A percentile compares a stretch with the other conserved stretches of the same genome.
These are phyloP conservation scores for Ramphastos sulfuratus DNA, from an alignment of 2,113 vertebrate genomes.

Conservation along the genomic window DNA sequence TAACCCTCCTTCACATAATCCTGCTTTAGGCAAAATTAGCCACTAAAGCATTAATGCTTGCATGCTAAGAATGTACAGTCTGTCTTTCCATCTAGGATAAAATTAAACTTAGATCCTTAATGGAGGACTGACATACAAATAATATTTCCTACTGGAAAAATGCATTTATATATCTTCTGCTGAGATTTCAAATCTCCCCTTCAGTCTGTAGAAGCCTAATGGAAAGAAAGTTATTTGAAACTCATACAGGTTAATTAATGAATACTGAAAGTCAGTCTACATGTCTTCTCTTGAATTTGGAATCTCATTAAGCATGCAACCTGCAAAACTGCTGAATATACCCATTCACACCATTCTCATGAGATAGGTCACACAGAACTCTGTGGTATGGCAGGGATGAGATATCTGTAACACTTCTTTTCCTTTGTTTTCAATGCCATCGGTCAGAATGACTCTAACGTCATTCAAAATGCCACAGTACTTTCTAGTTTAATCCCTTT, in stretches of 20 bases:
- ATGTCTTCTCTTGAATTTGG: not conserved
- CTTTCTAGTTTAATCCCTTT: not conserved
- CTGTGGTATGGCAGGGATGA: not conserved
- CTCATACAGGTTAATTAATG: not conserved
- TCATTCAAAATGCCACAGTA: fast-evolving
- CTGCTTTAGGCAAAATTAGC: not conserved
- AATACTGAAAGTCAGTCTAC: not conserved
- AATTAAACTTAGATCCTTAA: not conserved
- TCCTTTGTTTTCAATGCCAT: not conserved
- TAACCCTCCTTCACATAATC: not conserved
- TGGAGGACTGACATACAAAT: not conserved
- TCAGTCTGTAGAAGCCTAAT: not conserved
- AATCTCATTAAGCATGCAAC: not conserved
- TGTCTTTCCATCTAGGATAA: not conserved
- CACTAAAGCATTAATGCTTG: not conserved
- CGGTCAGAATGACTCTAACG: not conserved
- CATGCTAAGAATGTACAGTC: not conserved
- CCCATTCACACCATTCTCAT: not conserved
- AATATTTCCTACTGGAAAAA: not conserved
- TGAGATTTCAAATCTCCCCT: not conserved
- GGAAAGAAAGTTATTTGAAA: not conserved
- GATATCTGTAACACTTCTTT: not conserved
- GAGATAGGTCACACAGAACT: not conserved
- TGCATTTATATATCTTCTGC: not conserved
- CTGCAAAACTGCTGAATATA: not conserved